A percentile compares a stretch with the other conserved stretches of the same genome.
Conservation (phyloP, 2,113 vertebrate genomes). For the Holacanthus passer region DNA sequence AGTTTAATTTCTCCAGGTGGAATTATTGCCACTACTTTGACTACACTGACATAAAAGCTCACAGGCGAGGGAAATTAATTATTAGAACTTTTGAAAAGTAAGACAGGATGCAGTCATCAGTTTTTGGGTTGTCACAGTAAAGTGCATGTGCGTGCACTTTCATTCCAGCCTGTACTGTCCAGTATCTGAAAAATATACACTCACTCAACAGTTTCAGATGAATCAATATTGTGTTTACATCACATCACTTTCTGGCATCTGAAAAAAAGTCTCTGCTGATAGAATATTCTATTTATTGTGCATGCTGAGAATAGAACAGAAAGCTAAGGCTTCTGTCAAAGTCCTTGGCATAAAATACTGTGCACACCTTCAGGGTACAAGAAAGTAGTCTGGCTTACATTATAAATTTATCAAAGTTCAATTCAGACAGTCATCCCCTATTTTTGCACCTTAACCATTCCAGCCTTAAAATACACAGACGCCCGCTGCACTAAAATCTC, state of each 20-base stretch:
- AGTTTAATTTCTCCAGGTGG: not conserved
- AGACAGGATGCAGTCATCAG: not conserved
- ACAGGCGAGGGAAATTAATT: not conserved
- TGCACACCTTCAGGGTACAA: conserved; percentile 39
- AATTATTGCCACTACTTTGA: conserved; percentile 8
- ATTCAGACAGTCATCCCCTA: conserved; percentile 47
- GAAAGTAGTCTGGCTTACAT: conserved; percentile 50
- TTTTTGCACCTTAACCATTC: conserved; percentile 43
- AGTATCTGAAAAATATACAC: not conserved
- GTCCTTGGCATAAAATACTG: conserved; percentile 49
- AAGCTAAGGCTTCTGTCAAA: conserved; percentile 48
- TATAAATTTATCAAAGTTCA: conserved; percentile 55
- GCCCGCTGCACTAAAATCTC: conserved; percentile 21
- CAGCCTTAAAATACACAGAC: conserved; percentile 40
- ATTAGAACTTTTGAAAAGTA: not conserved
- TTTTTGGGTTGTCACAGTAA: not conserved
- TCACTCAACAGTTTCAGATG: conserved; percentile 26
- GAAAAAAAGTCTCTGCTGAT: conserved; percentile 37
- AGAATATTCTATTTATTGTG: conserved; percentile 59
- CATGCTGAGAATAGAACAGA: conserved; percentile 52
- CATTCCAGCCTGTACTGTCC: not conserved
- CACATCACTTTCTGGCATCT: conserved; percentile 15
- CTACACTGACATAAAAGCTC: conserved; percentile 3
- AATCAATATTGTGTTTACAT: conserved; percentile 41
- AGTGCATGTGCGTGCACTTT: not conserved